phyloP scores from a whole-genome alignment of 2,113 vertebrate genomes.

The Corythornis madagascariensis region DNA sequence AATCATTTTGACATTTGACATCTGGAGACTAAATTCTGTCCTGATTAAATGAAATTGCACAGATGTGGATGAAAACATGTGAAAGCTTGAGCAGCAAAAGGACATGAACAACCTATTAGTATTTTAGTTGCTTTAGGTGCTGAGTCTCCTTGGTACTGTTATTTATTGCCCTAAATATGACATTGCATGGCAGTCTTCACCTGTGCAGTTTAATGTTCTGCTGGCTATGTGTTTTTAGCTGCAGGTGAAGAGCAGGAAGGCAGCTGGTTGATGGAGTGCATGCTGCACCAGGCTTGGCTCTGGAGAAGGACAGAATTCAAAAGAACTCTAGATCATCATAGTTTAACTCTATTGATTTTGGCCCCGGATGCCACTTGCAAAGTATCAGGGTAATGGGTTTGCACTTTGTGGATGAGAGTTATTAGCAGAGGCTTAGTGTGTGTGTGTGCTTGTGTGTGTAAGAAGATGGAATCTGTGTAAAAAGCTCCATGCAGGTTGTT shows the following conservation, averaged over 20 bases:
- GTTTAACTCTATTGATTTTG: constrained; percentile 45
- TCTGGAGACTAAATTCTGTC: neutral
- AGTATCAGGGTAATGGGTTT: constrained; percentile 5
- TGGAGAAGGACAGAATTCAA: constrained; percentile 17
- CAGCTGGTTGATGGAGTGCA: neutral
- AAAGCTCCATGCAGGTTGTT: neutral
- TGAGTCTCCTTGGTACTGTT: neutral
- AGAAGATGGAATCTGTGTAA: neutral
- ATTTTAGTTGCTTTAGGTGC: neutral
- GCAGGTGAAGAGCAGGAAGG: neutral
- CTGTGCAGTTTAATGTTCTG: neutral
- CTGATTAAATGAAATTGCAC: neutral
- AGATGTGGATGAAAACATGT: neutral
- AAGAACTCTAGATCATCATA: neutral
- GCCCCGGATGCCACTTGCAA: neutral
- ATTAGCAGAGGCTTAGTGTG: neutral
- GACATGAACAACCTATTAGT: neutral
- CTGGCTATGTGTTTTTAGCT: neutral
- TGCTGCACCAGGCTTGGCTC: neutral
- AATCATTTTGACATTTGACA: neutral
- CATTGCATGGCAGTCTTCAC: neutral
- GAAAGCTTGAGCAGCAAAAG: neutral
- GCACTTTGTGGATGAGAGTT: neutral
- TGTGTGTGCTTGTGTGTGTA: neutral
- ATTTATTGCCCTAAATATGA: neutral